Base-by-base conservation (phyloP, 1,140 invertebrate species). In the Caenorhabditis latens region DNA sequence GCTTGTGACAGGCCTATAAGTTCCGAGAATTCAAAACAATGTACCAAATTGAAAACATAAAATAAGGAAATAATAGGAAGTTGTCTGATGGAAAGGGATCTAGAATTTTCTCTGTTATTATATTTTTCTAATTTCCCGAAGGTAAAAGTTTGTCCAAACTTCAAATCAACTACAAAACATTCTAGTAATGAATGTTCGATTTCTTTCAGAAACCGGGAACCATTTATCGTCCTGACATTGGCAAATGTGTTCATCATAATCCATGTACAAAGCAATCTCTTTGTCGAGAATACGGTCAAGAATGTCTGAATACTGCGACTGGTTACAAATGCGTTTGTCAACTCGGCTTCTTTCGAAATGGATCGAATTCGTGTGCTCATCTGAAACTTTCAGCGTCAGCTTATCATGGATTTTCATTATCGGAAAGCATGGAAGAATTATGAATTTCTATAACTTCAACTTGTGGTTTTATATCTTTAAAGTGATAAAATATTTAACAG, bases 241-340 rank as follows among this genome's bases (percentile, higher is more conserved):
- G 53, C 19, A 65, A 50, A 75, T 85, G 84, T 46, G 84, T 85
- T 67, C 84, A 85, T 63, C 43, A 85, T n/a, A 85, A 85, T 42
- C 48, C 67, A n/a, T 85, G 84, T 16, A 67, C 63, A 19, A 85
- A 85, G 53, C 63, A 85, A 65, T 71, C 75, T 42, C 14, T 83
- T 24, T 86, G 86, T 55, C 65, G 86, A 83, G 65, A 55, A n/a
- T 67, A 53, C 42, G 50, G 50, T 65, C 65, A 86, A 42, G 82
- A 86, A 48, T 86, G 86, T 42, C 16, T 86, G 9, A 86, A 79
- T 46, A 84, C 58, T n/a, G 58, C 32, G 5, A 42, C 21, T 48
- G 86, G 86, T 24, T 83, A 83, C 61, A 83, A 65, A 21, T 86
- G 86, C 24, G 63, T 86, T 65, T 86, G 86, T 24, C 86, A 86